Percentiles rank a stretch among this genome's conserved stretches.
Evolutionary conservation across 1,140 invertebrate species (phyloP).

Genomic region (Cydia strobilella): DNA sequence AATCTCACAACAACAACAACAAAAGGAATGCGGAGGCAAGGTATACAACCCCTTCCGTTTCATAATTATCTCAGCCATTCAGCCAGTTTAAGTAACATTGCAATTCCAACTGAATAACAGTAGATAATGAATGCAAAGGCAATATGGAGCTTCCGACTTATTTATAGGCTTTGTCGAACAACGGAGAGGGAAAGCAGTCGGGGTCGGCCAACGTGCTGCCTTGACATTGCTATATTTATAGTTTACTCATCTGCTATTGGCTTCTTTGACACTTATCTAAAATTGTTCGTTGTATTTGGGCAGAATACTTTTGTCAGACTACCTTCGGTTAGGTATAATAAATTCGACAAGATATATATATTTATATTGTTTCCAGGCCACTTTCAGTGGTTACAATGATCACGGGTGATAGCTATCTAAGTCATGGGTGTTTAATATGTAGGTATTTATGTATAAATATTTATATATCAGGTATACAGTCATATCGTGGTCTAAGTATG

Average conservation of each 20-base stretch:
- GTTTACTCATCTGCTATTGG: constrained; percentile 48
- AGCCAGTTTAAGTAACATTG: not conserved
- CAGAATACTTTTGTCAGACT: not conserved
- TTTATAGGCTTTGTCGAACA: constrained; percentile 50
- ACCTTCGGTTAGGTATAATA: too few relatives aligned
- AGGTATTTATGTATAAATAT: too few relatives aligned
- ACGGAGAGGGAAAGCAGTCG: constrained; percentile 61
- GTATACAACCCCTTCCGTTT: not conserved
- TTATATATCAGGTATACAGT: too few relatives aligned
- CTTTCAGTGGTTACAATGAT: too few relatives aligned
- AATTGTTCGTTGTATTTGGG: constrained; percentile 14
- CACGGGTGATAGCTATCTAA: too few relatives aligned
- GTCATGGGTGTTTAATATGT: too few relatives aligned
- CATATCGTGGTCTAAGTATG: too few relatives aligned
- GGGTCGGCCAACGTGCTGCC: constrained; percentile 60
- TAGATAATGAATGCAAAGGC: constrained; percentile 21
- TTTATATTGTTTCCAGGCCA: too few relatives aligned
- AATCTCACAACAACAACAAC: not conserved
- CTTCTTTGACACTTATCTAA: constrained; percentile 41
- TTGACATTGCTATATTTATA: constrained; percentile 74
- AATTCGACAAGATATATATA: too few relatives aligned
- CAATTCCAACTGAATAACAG: not conserved
- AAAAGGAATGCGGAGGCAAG: not conserved
- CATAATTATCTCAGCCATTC: constrained; percentile 11
- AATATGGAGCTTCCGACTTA: constrained; percentile 44